Base-by-base conservation (phyloP, 2,888 invertebrate genomes). In the Chrysolina oricalcia region DNA sequence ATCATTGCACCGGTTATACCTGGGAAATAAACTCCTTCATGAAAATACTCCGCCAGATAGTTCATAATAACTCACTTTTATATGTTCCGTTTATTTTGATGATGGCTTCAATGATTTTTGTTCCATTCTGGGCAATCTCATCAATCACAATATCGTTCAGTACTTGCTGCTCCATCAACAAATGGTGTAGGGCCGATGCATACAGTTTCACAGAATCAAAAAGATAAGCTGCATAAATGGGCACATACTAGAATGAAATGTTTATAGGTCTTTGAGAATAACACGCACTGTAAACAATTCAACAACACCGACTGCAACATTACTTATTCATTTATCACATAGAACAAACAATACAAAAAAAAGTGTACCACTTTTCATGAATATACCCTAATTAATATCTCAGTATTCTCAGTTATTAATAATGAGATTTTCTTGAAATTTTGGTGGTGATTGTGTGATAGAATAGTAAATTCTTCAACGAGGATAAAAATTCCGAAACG, bases 1-100 rank as follows among this genome's bases (percentile, higher is more conserved):
- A 98, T 97, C 77, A 94, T 94, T 86, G 97, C 95, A 19, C 99
- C 99, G 71, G 97, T 96, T 84, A 98, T 94, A 92, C 98, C 98
- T 98, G 23, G 1, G 75, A 67, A 46, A 72, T 59, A n/a, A 8
- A 48, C n/a, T 2, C 17, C n/a, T 53, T 40, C 35, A 35, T 3
- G 17, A n/a, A 59, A 69, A 23, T 21, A 59, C 40, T 27, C 23
- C 56, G 8, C 4, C 56, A 41, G 46, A 15, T 53, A 40, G 6
- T 43, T 43, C 11, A 21, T 53, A 13, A 40, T 27, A 19, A 92
- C 94, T 93, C 90, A 97, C 97, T 98, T 91, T 92, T 93, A 89
- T 97, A 98, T 10, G 94, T 94, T 71, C 79, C 75, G 84, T 93
- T 93, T 87, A 93, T 94, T 83, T 93, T 92, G 81, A 97, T 95